Evolutionary conservation across 2,113 vertebrate species (phyloP).

Genomic region (Pseudois nayaur): DNA sequence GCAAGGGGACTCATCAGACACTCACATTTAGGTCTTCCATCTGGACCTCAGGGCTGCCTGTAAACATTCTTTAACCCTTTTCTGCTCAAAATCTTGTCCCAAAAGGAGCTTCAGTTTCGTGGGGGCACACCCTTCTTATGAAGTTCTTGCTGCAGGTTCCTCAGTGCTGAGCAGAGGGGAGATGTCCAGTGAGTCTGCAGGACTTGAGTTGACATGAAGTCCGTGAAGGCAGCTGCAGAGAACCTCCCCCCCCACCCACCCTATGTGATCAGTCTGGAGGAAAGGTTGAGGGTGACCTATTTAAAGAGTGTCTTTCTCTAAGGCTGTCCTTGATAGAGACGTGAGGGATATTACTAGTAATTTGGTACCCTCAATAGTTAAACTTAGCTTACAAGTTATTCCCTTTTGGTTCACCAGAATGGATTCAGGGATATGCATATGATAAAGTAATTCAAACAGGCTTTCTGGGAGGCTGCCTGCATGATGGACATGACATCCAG

Average conservation of each 20-base stretch:
- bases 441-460: background rate
- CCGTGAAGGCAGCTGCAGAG: background rate
- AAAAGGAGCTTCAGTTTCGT: background rate
- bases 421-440: background rate
- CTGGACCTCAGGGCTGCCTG: background rate
- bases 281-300: background rate
- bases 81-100: background rate
- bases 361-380: background rate
- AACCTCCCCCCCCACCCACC: fast-evolving
- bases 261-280: background rate
- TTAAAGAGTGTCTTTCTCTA: background rate
- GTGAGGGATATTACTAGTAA: background rate
- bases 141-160: background rate
- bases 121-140: background rate
- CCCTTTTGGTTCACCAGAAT: background rate
- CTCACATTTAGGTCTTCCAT: background rate
- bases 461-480: background rate
- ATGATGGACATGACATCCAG: background rate
- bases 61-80: background rate
- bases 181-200: background rate
- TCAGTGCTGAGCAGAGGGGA: background rate
- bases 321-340: background rate
- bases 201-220: background rate
- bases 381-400: background rate
- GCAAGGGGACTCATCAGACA: background rate